A percentile compares a stretch with the other conserved stretches of the same genome.
phyloP scores from a whole-genome alignment of 2,888 invertebrate genomes.

The Dexiosoma caninum region DNA sequence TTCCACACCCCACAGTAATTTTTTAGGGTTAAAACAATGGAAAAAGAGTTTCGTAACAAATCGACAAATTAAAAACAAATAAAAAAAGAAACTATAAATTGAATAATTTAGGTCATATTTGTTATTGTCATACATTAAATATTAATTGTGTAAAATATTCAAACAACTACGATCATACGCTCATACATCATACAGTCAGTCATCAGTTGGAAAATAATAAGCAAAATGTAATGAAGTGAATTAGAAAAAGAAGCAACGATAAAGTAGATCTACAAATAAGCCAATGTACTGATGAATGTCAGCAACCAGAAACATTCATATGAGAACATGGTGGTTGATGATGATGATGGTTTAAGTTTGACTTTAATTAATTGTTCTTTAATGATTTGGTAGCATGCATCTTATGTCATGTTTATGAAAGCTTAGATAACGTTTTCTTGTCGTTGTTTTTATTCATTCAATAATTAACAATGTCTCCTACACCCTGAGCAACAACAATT shows the following conservation, averaged over 20 bases:
- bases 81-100: conserved; percentile 70
- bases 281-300: conserved; percentile 48
- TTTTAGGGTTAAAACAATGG: conserved; percentile 42
- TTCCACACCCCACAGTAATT: too few species aligned
- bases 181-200: too few species aligned
- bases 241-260: conserved; percentile 14
- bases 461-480: conserved; percentile 43
- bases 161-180: conserved; percentile 25
- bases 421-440: conserved; percentile 29
- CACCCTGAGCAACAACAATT: conserved; percentile 7
- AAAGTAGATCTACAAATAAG: conserved; percentile 43
- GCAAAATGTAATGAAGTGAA: not conserved
- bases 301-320: conserved; percentile 19
- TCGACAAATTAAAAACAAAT: conserved; percentile 77
- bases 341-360: conserved; percentile 60
- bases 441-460: not conserved
- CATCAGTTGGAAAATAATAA: conserved; percentile 6
- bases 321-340: conserved; percentile 42
- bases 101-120: conserved; percentile 76
- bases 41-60: conserved; percentile 68
- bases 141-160: conserved; percentile 58
- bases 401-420: conserved; percentile 56
- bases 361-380: conserved; percentile 65
- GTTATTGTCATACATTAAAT: conserved; percentile 63
- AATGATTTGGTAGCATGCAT: conserved; percentile 62